A percentile compares a stretch with the other conserved stretches of the same genome.
Evolutionary conservation across 1,140 invertebrate genomes (phyloP).

Genomic region (Trichogramma pretiosum): DNA sequence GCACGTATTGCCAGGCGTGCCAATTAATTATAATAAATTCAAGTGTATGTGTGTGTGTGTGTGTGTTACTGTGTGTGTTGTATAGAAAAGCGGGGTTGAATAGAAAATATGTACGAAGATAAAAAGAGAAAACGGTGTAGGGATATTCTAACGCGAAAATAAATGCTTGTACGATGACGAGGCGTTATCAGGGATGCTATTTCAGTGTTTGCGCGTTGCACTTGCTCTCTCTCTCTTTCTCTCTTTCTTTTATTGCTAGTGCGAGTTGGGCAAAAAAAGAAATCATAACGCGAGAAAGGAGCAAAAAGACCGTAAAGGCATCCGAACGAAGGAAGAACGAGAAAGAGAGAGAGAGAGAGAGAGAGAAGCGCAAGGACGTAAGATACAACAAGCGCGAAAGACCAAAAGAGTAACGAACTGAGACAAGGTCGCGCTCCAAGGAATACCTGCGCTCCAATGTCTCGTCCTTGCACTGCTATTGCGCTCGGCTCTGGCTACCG

Average conservation of each 20-base stretch:
- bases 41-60: slow-evolving; percentile 4
- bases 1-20: slow-evolving; percentile 1
- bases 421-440: slow-evolving; percentile 15
- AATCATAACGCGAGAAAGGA: no score
- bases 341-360: background rate
- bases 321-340: background rate
- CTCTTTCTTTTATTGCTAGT: slow-evolving; percentile 4
- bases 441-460: no score
- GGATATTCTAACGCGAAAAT: slow-evolving; percentile 22
- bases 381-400: slow-evolving; percentile 1
- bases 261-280: background rate
- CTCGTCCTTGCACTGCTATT: no score
- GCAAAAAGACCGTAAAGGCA: no score
- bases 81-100: no score
- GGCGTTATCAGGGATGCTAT: slow-evolving; percentile 22
- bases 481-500: no score
- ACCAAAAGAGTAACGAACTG: slow-evolving; percentile 14
- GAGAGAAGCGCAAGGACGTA: slow-evolving; percentile 7
- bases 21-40: slow-evolving; percentile 25
- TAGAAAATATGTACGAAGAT: no score
- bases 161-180: slow-evolving; percentile 29
- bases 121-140: no score
- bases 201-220: no score
- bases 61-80: no score
- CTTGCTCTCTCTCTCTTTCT: no score